A percentile compares a stretch with the other conserved stretches of the same genome.
phyloP scores from a whole-genome alignment of 2,888 invertebrate genomes.

The Belgica antarctica region DNA sequence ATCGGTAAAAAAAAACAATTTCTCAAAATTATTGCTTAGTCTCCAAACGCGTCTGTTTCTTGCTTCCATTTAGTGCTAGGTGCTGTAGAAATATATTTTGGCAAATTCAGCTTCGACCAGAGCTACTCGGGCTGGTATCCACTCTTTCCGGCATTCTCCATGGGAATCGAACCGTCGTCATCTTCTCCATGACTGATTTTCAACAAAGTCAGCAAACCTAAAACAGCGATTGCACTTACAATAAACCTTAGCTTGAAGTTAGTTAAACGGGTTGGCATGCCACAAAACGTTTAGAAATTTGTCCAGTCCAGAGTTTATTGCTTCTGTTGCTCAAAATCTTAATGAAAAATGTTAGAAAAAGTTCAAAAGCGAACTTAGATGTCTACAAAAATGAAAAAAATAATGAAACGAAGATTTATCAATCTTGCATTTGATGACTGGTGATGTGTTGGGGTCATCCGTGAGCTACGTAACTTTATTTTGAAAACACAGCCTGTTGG shows the following conservation, averaged over 20 bases:
- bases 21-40: background rate
- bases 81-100: conserved; percentile 81
- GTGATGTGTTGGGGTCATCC: no score
- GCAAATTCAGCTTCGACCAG: conserved; percentile 74
- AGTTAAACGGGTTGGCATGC: background rate
- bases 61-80: conserved; percentile 61
- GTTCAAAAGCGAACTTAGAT: background rate
- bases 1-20: conserved; percentile 22
- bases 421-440: no score
- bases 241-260: background rate
- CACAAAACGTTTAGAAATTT: conserved; percentile 3
- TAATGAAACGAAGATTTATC: conserved; percentile 3
- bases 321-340: background rate
- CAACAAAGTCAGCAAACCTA: background rate
- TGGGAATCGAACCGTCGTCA: conserved; percentile 61
- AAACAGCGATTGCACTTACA: background rate
- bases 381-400: background rate
- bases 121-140: conserved; percentile 89
- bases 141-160: conserved; percentile 80
- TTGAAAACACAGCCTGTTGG: no score
- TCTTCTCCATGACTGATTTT: conserved; percentile 55
- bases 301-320: background rate
- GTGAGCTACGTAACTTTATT: no score
- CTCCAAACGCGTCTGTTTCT: background rate
- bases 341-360: background rate